A percentile compares a stretch with the other conserved stretches of the same genome.
Conservation (phyloP, 2,797 vertebrate genomes). For the Fratercula arctica region DNA sequence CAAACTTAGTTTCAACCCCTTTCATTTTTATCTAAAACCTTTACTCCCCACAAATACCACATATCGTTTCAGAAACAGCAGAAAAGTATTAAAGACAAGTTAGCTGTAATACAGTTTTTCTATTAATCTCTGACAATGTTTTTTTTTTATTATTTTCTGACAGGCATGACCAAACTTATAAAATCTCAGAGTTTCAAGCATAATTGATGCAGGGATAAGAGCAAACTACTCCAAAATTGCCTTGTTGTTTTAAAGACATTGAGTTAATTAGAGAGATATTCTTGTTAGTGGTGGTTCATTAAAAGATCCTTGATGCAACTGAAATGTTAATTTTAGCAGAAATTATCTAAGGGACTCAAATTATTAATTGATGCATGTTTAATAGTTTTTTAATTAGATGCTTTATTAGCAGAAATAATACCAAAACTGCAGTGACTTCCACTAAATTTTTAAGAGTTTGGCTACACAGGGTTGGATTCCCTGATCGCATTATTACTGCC, state of each 20-base stretch:
- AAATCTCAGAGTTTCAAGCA: not conserved
- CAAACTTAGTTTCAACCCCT: not conserved
- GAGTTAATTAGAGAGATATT: constrained; percentile 60
- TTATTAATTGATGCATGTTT: constrained; percentile 46
- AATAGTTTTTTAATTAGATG: constrained; percentile 52
- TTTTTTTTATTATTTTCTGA: constrained; percentile 12
- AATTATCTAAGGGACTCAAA: constrained; percentile 44
- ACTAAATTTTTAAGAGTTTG: not conserved
- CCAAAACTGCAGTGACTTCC: not conserved
- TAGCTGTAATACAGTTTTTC: constrained; percentile 8
- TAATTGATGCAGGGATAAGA: not conserved
- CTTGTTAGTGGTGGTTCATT: constrained; percentile 56
- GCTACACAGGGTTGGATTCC: not conserved
- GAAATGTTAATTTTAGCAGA: constrained; percentile 53
- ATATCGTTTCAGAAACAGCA: not conserved
- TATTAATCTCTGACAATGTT: not conserved
- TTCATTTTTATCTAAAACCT: not conserved
- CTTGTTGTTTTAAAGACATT: constrained; percentile 18
- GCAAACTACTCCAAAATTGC: not conserved
- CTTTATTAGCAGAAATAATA: constrained; percentile 43
- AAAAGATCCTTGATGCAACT: constrained; percentile 41
- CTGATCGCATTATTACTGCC: not conserved
- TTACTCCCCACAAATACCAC: not conserved
- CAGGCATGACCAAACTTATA: not conserved
- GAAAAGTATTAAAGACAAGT: not conserved